Evolutionary conservation across 2,797 vertebrate genomes (phyloP).

Genomic region (Notolepis coatsorum): DNA sequence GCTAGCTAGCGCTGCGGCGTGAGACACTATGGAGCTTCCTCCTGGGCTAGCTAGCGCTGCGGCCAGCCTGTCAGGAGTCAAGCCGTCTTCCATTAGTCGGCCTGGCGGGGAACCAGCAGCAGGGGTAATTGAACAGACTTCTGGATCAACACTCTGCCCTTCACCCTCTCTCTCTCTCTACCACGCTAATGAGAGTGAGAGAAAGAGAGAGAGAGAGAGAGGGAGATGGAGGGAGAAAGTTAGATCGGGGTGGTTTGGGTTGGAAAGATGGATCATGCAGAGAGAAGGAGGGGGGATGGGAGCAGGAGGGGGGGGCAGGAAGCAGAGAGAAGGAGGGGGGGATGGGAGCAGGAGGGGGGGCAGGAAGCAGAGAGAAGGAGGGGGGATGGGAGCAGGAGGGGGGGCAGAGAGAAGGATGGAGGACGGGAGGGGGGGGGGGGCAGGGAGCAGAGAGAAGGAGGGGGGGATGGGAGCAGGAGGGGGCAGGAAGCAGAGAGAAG

Average conservation of each 20-base stretch:
- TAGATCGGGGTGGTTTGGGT: not conserved
- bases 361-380: conserved; percentile 39
- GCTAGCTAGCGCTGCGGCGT: conserved; percentile 63
- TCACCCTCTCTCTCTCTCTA: conserved; percentile 1
- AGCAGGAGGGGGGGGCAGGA: not conserved
- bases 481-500: conserved; percentile 41
- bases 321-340: conserved; percentile 39
- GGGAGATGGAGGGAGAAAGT: not conserved
- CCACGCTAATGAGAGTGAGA: conserved; percentile 77
- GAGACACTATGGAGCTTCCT: conserved; percentile 78
- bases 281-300: conserved; percentile 37
- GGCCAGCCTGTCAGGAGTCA: conserved; percentile 83
- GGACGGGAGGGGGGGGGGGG: not conserved
- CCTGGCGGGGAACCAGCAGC: conserved; percentile 83
- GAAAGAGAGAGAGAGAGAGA: conserved; percentile 52
- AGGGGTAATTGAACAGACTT: conserved; percentile 87
- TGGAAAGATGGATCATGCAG: not conserved
- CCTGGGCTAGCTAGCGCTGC: conserved; percentile 71
- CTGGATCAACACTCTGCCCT: conserved; percentile 66
- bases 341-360: no score
- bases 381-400: conserved; percentile 22
- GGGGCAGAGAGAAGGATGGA: conserved; percentile 42
- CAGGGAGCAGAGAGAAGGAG: conserved; percentile 61
- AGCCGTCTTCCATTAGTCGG: conserved; percentile 86
- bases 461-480: conserved; percentile 53